Percentiles rank a stretch among this genome's conserved stretches.
Evolutionary conservation across 2,888 invertebrate species (phyloP).

Genomic region (Xanthorhoe designata): DNA sequence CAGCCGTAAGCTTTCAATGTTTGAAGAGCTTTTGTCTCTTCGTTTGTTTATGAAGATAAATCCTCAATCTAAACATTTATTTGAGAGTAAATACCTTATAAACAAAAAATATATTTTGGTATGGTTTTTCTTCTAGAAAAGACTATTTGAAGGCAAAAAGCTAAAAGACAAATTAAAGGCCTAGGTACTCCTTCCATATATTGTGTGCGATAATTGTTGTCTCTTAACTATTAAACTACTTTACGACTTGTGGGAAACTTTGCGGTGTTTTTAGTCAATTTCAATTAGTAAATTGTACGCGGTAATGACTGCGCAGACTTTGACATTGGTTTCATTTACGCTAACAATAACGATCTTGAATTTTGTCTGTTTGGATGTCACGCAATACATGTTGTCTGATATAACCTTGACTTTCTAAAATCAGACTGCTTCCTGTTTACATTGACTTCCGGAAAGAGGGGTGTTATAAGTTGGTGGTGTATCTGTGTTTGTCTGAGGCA

Average conservation of each 20-base stretch:
- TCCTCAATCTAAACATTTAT: constrained; percentile 22
- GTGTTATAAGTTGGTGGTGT: too few species aligned
- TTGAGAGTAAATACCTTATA: neutral
- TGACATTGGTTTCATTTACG: constrained; percentile 42
- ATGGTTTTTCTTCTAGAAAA: neutral
- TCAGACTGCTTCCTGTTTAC: neutral
- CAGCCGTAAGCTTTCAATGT: constrained; percentile 31
- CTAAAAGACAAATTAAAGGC: too few species aligned
- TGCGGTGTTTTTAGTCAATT: constrained; percentile 35
- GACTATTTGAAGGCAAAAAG: too few species aligned
- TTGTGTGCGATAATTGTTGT: constrained; percentile 29
- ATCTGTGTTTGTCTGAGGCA: too few species aligned
- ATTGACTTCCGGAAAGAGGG: neutral
- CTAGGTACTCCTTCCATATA: neutral
- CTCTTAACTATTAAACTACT: constrained; percentile 24
- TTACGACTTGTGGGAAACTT: constrained; percentile 37
- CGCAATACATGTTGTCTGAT: constrained; percentile 29
- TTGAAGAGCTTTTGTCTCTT: constrained; percentile 32
- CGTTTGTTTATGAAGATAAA: constrained; percentile 38
- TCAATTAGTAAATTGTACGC: constrained; percentile 39
- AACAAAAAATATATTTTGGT: neutral
- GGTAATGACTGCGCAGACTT: constrained; percentile 31
- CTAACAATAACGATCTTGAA: constrained; percentile 34
- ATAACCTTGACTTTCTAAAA: constrained; percentile 25
- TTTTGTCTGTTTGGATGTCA: constrained; percentile 34